Evolutionary conservation across 2,797 vertebrate genomes (phyloP).

Genomic region (Lindbergichthys nudifrons): DNA sequence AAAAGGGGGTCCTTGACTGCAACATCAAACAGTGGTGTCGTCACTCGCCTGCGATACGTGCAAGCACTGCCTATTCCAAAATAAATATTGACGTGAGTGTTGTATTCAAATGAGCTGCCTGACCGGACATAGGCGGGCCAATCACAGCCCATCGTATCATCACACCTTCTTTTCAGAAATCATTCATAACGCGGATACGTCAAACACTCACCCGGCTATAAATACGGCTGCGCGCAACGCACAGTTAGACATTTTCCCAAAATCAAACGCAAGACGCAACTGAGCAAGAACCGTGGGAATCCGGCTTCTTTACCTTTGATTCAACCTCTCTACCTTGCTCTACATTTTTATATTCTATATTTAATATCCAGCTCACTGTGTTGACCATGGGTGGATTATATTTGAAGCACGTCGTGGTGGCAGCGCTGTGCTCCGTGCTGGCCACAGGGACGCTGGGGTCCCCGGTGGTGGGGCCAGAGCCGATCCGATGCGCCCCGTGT

Average conservation of each 20-base stretch:
- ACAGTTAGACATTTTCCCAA: conserved; percentile 77
- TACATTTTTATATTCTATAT: conserved; percentile 45
- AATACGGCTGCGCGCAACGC: conserved; percentile 80
- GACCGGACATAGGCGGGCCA: conserved; percentile 76
- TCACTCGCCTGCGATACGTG: conserved; percentile 66
- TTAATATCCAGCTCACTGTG: conserved; percentile 58
- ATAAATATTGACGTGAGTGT: conserved; percentile 82
- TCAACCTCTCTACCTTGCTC: conserved; percentile 44
- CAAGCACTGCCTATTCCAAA: conserved; percentile 74
- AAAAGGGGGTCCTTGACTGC: conserved; percentile 56
- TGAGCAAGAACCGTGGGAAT: conserved; percentile 57
- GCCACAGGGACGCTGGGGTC: conserved; percentile 76
- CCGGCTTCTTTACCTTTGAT: conserved; percentile 34
- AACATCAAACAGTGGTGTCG: conserved; percentile 77
- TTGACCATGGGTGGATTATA: conserved; percentile 75
- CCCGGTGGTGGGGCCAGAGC: conserved; percentile 81
- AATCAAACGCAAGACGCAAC: conserved; percentile 75
- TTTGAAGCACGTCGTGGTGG: conserved; percentile 63
- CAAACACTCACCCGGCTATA: conserved; percentile 85
- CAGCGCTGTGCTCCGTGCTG: conserved; percentile 62
- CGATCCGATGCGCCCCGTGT: conserved; percentile 90
- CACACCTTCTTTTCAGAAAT: conserved; percentile 87
- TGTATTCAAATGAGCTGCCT: conserved; percentile 80
- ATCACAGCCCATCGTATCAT: conserved; percentile 79
- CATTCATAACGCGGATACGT: conserved; percentile 87